These are phyloP conservation scores for Drosophila baimaii DNA, from an alignment of 1,140 invertebrate species.

Conservation along the genomic window DNA sequence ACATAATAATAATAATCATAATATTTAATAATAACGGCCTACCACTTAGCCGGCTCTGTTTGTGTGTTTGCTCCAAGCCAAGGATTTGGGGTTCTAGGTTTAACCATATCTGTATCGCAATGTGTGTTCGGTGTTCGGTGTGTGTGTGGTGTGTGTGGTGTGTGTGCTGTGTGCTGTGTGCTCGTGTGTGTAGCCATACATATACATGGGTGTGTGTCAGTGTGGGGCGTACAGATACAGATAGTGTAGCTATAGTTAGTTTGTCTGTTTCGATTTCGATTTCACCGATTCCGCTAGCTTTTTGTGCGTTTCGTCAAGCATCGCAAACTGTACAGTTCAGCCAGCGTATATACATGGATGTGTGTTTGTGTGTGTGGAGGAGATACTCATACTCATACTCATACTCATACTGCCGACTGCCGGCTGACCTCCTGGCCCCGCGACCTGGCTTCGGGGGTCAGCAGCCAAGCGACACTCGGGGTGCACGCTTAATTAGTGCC, in stretches of 20 bases:
- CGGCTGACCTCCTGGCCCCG: slow-evolving; percentile 18
- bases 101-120: slow-evolving; percentile 23
- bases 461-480: slow-evolving; percentile 48
- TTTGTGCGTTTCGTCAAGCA: slow-evolving; percentile 71
- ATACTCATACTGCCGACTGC: slow-evolving; percentile 29
- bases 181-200: slow-evolving; percentile 35
- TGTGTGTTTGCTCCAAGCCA: slow-evolving; percentile 26
- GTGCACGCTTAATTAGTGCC: slow-evolving; percentile 75
- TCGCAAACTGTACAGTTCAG: slow-evolving; percentile 61
- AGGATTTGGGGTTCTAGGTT: slow-evolving; percentile 13
- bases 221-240: slow-evolving; percentile 7
- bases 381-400: slow-evolving; percentile 40
- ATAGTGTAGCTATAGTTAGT: slow-evolving; percentile 36
- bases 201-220: slow-evolving; percentile 30
- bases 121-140: slow-evolving; percentile 6
- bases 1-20: slow-evolving; percentile 70
- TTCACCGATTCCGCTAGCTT: slow-evolving; percentile 80
- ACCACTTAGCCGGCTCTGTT: slow-evolving; percentile 40
- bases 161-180: not conserved
- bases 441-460: slow-evolving; percentile 12
- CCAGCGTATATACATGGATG: slow-evolving; percentile 56
- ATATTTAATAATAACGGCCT: slow-evolving; percentile 68
- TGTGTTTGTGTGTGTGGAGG: no score
- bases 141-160: slow-evolving; percentile 15
- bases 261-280: slow-evolving; percentile 54